Base-by-base conservation (phyloP, 2,888 invertebrate species). In the Chorisops tibialis region DNA sequence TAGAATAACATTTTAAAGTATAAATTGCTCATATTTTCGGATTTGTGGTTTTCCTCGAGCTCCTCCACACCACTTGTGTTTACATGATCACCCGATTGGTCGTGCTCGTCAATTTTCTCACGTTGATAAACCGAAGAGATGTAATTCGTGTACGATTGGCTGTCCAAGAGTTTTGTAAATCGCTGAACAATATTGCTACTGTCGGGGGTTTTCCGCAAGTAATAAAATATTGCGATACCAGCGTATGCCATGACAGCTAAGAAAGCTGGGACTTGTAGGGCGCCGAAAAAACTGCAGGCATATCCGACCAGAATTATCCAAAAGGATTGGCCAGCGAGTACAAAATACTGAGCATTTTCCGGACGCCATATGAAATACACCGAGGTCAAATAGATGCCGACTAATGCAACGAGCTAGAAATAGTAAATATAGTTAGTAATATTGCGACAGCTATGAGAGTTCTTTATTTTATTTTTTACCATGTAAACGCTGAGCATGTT, bases 231-330 rank as follows among this genome's bases (percentile, higher is more conserved):
- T 3, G 91, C 91, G 61, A 85, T 79, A 3, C 86, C 69, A 65
- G 85, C 83, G 59, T 91, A 79, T 3, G 81, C 73, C 79, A 90
- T 87, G 0, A 91, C 78, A 1, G 84, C 67, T 16, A 88, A 79
- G 74, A 93, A 89, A 16, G 87, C 83, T 49, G 89, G 85, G n/a
- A 91, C 85, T 76, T 91, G 87, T 41, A 90, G 83, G 1, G 87
- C 82, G 1, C 91, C 91, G 2, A 90, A 83, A 38, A 88, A 81
- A 68, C 89, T 87, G 48, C 92, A 87, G 11, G 89, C 70, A 72
- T 87, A 91, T 67, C 91, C 85, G 18, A 89, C 85, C 35, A 91
- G 77, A 4, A 89, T 80, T 12, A 91, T 78, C 94, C 94, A 95
- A 19, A 90, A 76, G 1, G 83, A 77, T 67, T 86, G 85, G 0